Percentiles rank a stretch among this genome's conserved stretches.
Conservation (phyloP, 2,888 invertebrate genomes). For the Apamea epomidion region DNA sequence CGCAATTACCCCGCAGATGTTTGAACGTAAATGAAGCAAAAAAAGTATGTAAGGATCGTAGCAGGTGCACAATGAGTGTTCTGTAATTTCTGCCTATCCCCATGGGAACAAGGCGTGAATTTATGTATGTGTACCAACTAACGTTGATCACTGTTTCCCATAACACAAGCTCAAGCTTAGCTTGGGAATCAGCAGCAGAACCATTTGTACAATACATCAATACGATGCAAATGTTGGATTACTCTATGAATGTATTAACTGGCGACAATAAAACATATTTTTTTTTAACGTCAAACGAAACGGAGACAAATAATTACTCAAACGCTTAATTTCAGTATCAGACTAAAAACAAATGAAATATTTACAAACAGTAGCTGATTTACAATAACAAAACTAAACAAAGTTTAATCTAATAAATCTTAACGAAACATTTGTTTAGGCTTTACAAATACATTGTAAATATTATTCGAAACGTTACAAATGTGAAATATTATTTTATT, state of each 20-base stretch:
- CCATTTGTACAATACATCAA: too few relatives aligned
- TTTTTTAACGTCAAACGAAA: too few relatives aligned
- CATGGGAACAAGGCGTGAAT: not conserved
- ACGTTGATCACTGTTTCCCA: too few relatives aligned
- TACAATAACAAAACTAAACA: constrained; percentile 15
- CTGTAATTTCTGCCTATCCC: not conserved
- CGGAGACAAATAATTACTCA: not conserved
- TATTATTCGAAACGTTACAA: constrained; percentile 38
- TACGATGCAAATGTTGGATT: too few relatives aligned
- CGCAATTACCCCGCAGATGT: not conserved
- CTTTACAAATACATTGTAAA: constrained; percentile 39
- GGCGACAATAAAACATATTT: too few relatives aligned
- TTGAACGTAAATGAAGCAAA: not conserved
- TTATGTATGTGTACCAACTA: not conserved
- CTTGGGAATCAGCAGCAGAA: too few relatives aligned
- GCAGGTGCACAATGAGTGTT: not conserved
- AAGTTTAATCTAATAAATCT: constrained; percentile 28
- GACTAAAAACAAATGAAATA: constrained; percentile 7
- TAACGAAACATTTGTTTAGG: constrained; percentile 30
- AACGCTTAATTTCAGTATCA: not conserved
- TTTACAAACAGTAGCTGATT: not conserved
- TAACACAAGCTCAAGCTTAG: too few relatives aligned
- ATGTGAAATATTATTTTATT: constrained; percentile 57
- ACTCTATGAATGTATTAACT: too few relatives aligned
- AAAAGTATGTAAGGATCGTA: not conserved